Conservation (phyloP, 2,797 vertebrate genomes). For the Psittacula derbiana region DNA sequence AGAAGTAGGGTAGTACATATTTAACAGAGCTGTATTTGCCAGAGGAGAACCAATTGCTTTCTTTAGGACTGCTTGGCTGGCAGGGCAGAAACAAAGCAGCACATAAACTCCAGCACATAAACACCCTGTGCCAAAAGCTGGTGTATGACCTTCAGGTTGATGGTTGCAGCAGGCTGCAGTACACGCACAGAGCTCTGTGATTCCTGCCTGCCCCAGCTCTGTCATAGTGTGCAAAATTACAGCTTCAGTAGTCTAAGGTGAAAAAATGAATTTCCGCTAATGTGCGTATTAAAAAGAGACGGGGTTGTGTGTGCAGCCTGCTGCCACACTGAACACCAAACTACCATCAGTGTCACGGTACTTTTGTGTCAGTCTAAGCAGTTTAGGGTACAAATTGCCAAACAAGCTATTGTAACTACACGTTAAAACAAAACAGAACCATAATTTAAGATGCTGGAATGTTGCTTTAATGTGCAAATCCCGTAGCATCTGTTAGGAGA, state of each 20-base stretch:
- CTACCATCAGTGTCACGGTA: not conserved
- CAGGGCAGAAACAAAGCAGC: not conserved
- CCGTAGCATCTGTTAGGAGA: not conserved
- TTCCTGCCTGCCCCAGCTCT: not conserved
- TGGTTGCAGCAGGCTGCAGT: fast-evolving
- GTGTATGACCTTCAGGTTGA: not conserved
- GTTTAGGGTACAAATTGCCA: not conserved
- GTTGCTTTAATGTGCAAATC: not conserved
- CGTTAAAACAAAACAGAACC: not conserved
- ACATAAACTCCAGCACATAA: not conserved
- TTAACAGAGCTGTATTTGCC: not conserved
- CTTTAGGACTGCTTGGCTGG: not conserved
- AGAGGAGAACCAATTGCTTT: not conserved
- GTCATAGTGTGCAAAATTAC: fast-evolving
- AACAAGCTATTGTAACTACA: not conserved
- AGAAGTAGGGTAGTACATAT: not conserved
- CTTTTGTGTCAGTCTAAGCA: not conserved
- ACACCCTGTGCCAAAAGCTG: not conserved
- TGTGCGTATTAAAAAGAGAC: not conserved
- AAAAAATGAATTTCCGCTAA: not conserved
- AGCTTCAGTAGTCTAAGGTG: not conserved
- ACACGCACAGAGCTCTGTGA: fast-evolving
- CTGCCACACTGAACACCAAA: not conserved
- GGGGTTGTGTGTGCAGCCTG: not conserved
- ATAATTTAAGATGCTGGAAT: not conserved